A percentile compares a stretch with the other conserved stretches of the same genome.
These are phyloP conservation scores for Congeria kusceri DNA, from an alignment of 2,888 invertebrate genomes.

Conservation along the genomic window DNA sequence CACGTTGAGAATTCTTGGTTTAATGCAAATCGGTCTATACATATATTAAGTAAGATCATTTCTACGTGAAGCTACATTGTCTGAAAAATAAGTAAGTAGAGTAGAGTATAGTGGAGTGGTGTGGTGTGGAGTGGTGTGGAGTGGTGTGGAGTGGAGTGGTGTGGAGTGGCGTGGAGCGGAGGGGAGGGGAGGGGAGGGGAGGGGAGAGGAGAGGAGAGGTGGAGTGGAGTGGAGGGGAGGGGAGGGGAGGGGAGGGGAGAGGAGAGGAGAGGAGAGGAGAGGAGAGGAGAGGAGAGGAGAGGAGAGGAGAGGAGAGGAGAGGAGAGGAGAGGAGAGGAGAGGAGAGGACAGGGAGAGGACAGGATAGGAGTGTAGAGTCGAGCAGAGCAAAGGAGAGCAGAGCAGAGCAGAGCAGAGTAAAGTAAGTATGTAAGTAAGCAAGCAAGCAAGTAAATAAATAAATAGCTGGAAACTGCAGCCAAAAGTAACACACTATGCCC, in stretches of 20 bases:
- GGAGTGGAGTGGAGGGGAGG: too few relatives aligned
- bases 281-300: neutral
- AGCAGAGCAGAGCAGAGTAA: too few relatives aligned
- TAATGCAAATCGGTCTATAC: too few relatives aligned
- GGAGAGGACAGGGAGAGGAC: conserved; percentile 1
- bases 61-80: too few relatives aligned
- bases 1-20: too few relatives aligned
- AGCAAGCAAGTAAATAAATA: too few relatives aligned
- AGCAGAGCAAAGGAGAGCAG: too few relatives aligned
- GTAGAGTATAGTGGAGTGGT: neutral
- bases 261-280: neutral
- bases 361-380: neutral
- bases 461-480: too few relatives aligned
- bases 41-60: too few relatives aligned
- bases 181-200: neutral
- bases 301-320: neutral
- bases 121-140: conserved; percentile 12
- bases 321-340: neutral
- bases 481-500: too few relatives aligned
- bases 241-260: neutral
- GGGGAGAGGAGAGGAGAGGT: neutral
- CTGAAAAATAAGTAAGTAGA: neutral
- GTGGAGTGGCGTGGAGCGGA: neutral
- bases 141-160: conserved; percentile 12
- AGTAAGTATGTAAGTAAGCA: neutral